A percentile compares a stretch with the other conserved stretches of the same genome.
Evolutionary conservation across 2,888 invertebrate species (phyloP).

Genomic region (Ctenicera cuprea): DNA sequence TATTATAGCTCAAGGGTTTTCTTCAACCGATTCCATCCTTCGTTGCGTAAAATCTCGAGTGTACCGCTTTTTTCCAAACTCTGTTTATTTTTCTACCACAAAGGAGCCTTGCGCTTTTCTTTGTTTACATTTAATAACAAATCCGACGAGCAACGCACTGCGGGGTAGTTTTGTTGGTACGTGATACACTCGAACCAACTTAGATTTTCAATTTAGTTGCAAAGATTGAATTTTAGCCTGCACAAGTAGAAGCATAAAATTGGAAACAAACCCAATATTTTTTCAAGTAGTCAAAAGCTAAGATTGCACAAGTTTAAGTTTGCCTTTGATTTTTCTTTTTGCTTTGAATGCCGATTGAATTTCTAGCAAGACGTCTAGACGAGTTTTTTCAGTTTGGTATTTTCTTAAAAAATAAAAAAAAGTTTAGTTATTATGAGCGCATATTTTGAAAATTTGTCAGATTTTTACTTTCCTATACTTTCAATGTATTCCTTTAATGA

Average conservation of each 20-base stretch:
- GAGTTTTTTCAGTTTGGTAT: no score
- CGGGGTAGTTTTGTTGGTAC: constrained; percentile 16
- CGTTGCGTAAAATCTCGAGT: constrained; percentile 14
- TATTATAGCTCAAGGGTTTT: constrained; percentile 34
- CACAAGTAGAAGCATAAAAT: constrained; percentile 10
- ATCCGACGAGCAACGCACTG: background rate
- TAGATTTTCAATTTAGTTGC: constrained; percentile 22
- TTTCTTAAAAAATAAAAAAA: no score
- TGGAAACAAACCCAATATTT: constrained; percentile 6
- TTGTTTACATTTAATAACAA: constrained; percentile 30
- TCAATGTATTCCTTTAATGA: no score
- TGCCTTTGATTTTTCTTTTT: no score
- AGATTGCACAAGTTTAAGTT: no score
- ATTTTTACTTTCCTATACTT: no score
- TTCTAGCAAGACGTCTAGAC: no score
- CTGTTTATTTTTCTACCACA: constrained; percentile 13
- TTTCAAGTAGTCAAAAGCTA: background rate
- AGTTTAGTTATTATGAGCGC: no score
- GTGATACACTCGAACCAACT: constrained; percentile 21
- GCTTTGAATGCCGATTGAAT: no score
- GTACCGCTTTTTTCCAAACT: background rate
- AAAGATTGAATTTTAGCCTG: constrained; percentile 17
- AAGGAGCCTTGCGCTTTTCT: constrained; percentile 9
- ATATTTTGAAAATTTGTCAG: no score
- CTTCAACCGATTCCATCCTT: constrained; percentile 24